phyloP scores from a whole-genome alignment of 2,113 vertebrate genomes.

The Amphilophus citrinellus region DNA sequence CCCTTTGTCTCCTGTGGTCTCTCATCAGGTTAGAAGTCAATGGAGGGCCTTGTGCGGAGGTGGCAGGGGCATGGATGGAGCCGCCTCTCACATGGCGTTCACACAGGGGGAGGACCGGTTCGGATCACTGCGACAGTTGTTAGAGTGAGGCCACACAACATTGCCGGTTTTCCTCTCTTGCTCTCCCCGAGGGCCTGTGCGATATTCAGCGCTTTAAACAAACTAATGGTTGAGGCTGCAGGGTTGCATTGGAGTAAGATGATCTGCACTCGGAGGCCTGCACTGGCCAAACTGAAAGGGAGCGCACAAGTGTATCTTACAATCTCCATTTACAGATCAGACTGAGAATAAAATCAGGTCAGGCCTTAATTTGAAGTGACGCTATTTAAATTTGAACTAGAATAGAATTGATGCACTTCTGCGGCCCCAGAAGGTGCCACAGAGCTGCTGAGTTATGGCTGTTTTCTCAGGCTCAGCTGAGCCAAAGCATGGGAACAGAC shows the following conservation, averaged over 20 bases:
- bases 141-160: conserved; percentile 70
- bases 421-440: conserved; percentile 32
- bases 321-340: conserved; percentile 68
- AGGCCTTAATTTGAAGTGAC: conserved; percentile 52
- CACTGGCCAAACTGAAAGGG: conserved; percentile 56
- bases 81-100: conserved; percentile 79
- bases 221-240: conserved; percentile 58
- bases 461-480: conserved; percentile 32
- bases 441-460: conserved; percentile 28
- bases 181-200: conserved; percentile 35
- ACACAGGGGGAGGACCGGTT: conserved; percentile 77
- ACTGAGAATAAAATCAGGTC: conserved; percentile 68
- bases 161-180: conserved; percentile 22
- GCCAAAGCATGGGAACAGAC: conserved; percentile 61
- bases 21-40: conserved; percentile 93
- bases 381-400: conserved; percentile 41
- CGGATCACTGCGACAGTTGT: conserved; percentile 78
- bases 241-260: conserved; percentile 58
- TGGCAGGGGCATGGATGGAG: conserved; percentile 83
- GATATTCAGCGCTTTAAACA: conserved; percentile 59
- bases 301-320: conserved; percentile 66
- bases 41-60: conserved; percentile 90
- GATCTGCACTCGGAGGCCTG: conserved; percentile 70
- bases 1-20: conserved; percentile 89
- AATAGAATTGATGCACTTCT: conserved; percentile 26